Conservation (phyloP, 2,113 vertebrate genomes). For the Coptodon rendalli region DNA sequence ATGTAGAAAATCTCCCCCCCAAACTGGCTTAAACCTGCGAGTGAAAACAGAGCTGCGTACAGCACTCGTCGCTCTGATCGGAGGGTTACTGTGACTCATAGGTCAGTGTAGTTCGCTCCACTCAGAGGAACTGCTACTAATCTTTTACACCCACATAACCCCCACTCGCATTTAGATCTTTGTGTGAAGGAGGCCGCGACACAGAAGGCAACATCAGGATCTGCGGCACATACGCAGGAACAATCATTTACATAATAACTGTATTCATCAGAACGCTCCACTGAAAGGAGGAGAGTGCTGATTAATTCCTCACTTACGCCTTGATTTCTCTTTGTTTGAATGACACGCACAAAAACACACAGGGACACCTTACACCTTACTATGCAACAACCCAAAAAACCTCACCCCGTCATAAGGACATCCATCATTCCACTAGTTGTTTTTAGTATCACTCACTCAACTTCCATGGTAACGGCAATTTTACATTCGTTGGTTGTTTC, state of each 20-base stretch:
- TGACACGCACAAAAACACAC: background rate
- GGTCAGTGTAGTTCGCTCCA: conserved; percentile 40
- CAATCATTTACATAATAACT: conserved; percentile 45
- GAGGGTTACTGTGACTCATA: conserved; percentile 42
- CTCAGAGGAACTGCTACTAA: conserved; percentile 34
- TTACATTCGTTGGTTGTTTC: conserved; percentile 33
- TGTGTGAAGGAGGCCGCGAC: conserved; percentile 3
- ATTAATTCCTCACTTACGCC: conserved; percentile 24
- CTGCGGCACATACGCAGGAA: conserved; percentile 18
- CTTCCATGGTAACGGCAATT: conserved; percentile 46
- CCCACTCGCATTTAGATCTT: conserved; percentile 19
- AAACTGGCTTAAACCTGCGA: background rate
- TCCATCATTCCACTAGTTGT: conserved; percentile 7
- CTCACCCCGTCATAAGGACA: conserved; percentile 2
- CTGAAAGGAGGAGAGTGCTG: conserved; percentile 8
- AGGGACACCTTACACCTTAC: background rate
- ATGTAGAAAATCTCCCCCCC: background rate
- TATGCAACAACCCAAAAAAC: conserved; percentile 3
- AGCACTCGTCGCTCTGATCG: background rate
- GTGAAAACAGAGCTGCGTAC: background rate
- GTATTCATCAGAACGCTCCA: conserved; percentile 18
- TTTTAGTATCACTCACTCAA: conserved; percentile 14
- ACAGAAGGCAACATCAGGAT: conserved; percentile 31
- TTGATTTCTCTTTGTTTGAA: conserved; percentile 44
- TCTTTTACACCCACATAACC: conserved; percentile 38